Base-by-base conservation (phyloP, 2,797 vertebrate species). In the Danio tinwini region DNA sequence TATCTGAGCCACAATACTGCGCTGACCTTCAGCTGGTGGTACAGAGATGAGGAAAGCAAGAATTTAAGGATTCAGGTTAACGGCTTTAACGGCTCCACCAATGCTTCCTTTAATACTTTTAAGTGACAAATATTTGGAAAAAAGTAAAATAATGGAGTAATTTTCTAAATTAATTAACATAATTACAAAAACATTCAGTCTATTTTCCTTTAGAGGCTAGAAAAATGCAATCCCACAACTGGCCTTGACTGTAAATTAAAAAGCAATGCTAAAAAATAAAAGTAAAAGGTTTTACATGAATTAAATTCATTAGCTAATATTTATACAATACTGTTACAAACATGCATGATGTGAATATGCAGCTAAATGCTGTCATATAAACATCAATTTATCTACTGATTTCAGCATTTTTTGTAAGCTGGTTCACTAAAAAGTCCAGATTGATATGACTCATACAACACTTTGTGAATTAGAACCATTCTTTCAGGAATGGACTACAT, bases 1-100 rank as follows among this genome's bases (percentile, higher is more conserved):
- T 74, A 74, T 72, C 63, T 29, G 50, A 73, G 21, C 19, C 37
- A 37, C 44, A 78, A 81, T 67, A 61, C 29, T 80, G 56, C 50
- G 61, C 63, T 84, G 82, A 81, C 85, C 67, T 76, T 80, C 69
- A 71, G 79, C 82, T 80, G 70, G 76, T 84, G 74, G 74, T 40
- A 73, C 6, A 61, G 55, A 42, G 14, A 74, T 47, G 21, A 19
- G 56, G 59, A 39, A n/a, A 49, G 16, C 16, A 74, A 29, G 59
- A 10, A 29, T 44, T 1, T 29, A 21, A 45, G 58, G 44, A 47
- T 37, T 61, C 21, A 0, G 14, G 55, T 29, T 73, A n/a, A n/a
- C n/a, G n/a, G n/a, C 3, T 14, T 47, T 4, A 59, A 37, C 0
- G 0, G 3, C n/a, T 53, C n/a, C 12, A 69, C 52, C 67, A 69